phyloP scores from a whole-genome alignment of 2,888 invertebrate genomes.

The Sympetrum striolatum region DNA sequence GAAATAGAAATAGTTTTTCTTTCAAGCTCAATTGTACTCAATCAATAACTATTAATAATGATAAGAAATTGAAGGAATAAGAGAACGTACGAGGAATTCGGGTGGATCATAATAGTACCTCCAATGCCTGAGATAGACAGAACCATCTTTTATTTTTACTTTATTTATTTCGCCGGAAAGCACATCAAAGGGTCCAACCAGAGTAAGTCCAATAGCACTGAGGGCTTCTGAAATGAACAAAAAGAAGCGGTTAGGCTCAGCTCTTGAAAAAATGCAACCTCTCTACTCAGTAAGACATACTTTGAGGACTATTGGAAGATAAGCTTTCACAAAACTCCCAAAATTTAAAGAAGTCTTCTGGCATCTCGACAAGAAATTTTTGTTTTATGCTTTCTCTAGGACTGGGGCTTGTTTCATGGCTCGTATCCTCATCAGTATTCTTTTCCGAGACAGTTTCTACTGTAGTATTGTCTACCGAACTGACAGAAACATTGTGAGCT shows the following conservation, averaged over 20 bases:
- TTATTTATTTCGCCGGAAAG: slow-evolving; percentile 68
- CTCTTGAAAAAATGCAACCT: not conserved
- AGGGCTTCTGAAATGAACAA: slow-evolving; percentile 64
- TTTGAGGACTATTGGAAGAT: slow-evolving; percentile 63
- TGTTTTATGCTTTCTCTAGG: slow-evolving; percentile 68
- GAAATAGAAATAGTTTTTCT: slow-evolving; percentile 51
- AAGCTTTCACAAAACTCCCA: slow-evolving; percentile 75
- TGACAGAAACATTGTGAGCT: not conserved
- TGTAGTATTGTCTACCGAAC: not conserved
- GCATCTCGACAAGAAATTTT: slow-evolving; percentile 85
- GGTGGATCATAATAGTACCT: slow-evolving; percentile 94
- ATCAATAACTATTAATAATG: not conserved
- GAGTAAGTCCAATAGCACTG: slow-evolving; percentile 69
- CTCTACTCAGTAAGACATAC: slow-evolving; percentile 50
- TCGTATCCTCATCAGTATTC: slow-evolving; percentile 55
- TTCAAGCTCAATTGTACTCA: not conserved
- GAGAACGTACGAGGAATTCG: slow-evolving; percentile 76
- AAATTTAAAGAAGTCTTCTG: slow-evolving; percentile 86
- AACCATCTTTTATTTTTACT: slow-evolving; percentile 57
- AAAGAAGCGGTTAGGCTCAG: slow-evolving; percentile 1
- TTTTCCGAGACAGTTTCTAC: not conserved
- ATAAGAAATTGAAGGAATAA: not conserved
- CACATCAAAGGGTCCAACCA: slow-evolving; percentile 91
- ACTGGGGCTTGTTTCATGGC: slow-evolving; percentile 61
- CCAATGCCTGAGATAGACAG: slow-evolving; percentile 78